Percentiles rank a stretch among this genome's conserved stretches.
These are phyloP conservation scores for Nannobrachium achirus DNA, from an alignment of 2,113 vertebrate species.

Conservation along the genomic window DNA sequence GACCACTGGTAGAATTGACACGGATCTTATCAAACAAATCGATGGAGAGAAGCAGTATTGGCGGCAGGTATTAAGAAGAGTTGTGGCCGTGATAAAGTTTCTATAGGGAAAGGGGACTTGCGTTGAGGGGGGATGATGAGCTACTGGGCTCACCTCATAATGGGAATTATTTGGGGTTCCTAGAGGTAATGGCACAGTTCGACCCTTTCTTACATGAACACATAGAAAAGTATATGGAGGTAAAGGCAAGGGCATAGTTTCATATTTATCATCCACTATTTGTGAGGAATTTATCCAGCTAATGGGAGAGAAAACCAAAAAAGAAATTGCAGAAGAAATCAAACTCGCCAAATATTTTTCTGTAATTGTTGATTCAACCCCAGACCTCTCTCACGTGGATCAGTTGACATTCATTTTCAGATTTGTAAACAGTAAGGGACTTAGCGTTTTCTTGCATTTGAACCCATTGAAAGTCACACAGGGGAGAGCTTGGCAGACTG, in stretches of 20 bases:
- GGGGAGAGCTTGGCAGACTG: constrained; percentile 13
- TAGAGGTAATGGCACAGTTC: constrained; percentile 34
- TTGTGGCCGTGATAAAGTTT: constrained; percentile 3
- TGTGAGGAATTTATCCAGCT: background rate
- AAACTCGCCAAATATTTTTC: constrained; percentile 17
- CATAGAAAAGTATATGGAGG: constrained; percentile 14
- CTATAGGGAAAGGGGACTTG: constrained; percentile 30
- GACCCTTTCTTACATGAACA: constrained; percentile 34
- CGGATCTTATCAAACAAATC: constrained; percentile 13
- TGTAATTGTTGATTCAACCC: constrained; percentile 30
- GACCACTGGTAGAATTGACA: constrained; percentile 4
- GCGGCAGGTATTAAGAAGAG: background rate
- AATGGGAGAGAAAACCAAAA: constrained; percentile 20
- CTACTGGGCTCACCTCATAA: constrained; percentile 25
- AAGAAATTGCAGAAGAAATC: background rate
- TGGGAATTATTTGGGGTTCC: constrained; percentile 30
- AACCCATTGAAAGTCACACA: constrained; percentile 15
- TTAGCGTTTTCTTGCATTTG: constrained; percentile 31
- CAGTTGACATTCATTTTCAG: constrained; percentile 29
- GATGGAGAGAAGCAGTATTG: background rate
- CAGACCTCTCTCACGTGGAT: constrained; percentile 28
- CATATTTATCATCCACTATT: background rate
- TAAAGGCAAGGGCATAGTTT: constrained; percentile 8
- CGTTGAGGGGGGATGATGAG: constrained; percentile 31
- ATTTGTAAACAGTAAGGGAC: constrained; percentile 22